Evolutionary conservation across 2,797 vertebrate genomes (phyloP), one percentile per base, ranked within the genome.

Genomic region (Brachymystax lenok): DNA sequence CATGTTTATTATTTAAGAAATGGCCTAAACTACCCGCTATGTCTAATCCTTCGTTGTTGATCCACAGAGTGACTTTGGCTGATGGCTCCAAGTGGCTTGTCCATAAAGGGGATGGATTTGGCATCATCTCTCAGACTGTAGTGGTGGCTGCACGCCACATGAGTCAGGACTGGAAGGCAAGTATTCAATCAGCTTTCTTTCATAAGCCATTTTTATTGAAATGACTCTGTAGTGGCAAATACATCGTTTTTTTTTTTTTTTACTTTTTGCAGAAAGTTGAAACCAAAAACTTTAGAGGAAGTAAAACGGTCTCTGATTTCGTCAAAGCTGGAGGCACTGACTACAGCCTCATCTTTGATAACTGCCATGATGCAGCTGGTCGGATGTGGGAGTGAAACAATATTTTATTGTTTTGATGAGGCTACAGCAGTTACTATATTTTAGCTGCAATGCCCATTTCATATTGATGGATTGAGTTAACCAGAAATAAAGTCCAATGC

Each of bases 51-150:
- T 27, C 5, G 81, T 79, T 74, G 40, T 52, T 80, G 61, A 51
- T 76, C 27, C 63, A 19, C 74, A 93, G 92, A 71, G 89, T 92
- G 69, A 92, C 90, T 2, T 76, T 93, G 73, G 68, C 0, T 0
- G 86, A 93, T 1, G 82, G 71, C 2, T 59, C 81, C 3, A 3
- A 40, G 70, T 92, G 86, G 86, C 82, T 94, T 40, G 8, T 93
- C 71, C 93, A 94, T 52, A 93, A 94, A 84, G 92, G 91, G 52
- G 0, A 4, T 0, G 1, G 24, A 1, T 92, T 10, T 12, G 91
- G 92, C 2, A 1, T 27, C 1, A 77, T 69, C 6, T 88, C 88
- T 13, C 52, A 91, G 67, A 93, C 92, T 0, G 90, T 93, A 71
- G 91, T 91, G 79, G 84, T 86, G 0, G 67, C 68, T 6, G 90